Conservation (phyloP, 2,888 invertebrate species). For the Cordilura impudica region DNA sequence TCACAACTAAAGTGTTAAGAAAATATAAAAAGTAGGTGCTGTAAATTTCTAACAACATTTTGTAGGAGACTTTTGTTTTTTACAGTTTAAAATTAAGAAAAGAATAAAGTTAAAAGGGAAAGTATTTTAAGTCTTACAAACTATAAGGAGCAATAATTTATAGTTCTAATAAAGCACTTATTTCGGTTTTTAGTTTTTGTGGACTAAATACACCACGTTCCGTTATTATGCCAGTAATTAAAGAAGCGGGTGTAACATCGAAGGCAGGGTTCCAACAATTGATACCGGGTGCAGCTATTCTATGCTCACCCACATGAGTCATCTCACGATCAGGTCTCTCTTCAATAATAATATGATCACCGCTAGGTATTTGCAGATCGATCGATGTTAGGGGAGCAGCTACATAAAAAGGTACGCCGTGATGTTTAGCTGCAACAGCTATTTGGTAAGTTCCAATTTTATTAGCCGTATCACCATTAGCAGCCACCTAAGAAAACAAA, state of each 20-base stretch:
- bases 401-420: conserved; percentile 95
- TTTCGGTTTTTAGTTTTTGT: conserved; percentile 74
- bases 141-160: conserved; percentile 33
- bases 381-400: conserved; percentile 96
- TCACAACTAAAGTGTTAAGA: conserved; percentile 64
- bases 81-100: conserved; percentile 20
- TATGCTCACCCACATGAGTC: conserved; percentile 91
- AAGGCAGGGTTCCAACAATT: conserved; percentile 99
- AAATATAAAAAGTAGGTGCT: conserved; percentile 50
- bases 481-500: conserved; percentile 82
- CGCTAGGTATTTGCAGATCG: conserved; percentile 87
- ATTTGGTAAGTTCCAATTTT: conserved; percentile 99
- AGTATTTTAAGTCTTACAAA: conserved; percentile 37
- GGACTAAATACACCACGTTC: conserved; percentile 92
- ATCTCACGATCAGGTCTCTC: conserved; percentile 94
- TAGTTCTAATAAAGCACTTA: conserved; percentile 64
- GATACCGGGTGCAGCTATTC: conserved; percentile 95
- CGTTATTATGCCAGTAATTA: conserved; percentile 96
- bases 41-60: conserved; percentile 43
- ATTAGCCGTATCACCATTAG: conserved; percentile 99
- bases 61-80: conserved; percentile 19
- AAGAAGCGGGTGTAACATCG: conserved; percentile 95
- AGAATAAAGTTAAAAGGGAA: conserved; percentile 19
- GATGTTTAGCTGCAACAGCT: conserved; percentile 93
- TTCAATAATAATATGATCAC: conserved; percentile 94